These are phyloP conservation scores for Sebastes schlegelii DNA, from an alignment of 2,113 vertebrate species.

Conservation along the genomic window DNA sequence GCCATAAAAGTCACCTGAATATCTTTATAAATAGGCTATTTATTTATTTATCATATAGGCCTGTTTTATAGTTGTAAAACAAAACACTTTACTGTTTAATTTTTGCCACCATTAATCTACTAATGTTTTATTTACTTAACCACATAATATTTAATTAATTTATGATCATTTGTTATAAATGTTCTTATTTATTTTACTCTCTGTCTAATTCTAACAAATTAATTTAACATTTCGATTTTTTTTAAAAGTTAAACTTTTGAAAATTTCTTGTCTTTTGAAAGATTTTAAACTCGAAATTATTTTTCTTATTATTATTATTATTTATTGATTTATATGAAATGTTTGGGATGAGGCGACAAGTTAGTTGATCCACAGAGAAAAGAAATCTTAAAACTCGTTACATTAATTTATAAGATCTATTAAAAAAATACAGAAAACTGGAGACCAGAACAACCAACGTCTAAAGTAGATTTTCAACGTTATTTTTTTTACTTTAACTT, in stretches of 20 bases:
- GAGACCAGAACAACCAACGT: too few relatives aligned
- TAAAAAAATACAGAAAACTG: neutral
- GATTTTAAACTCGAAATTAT: neutral
- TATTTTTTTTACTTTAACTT: neutral
- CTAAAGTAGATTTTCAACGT: neutral
- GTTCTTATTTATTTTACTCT: neutral
- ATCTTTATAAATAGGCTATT: too few relatives aligned
- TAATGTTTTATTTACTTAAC: neutral
- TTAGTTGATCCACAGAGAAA: neutral
- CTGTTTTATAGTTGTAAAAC: neutral
- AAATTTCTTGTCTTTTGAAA: neutral
- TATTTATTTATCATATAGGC: too few relatives aligned
- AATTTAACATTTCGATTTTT: neutral
- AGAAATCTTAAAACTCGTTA: neutral
- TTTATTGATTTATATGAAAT: neutral
- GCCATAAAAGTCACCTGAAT: neutral
- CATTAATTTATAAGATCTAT: too few relatives aligned
- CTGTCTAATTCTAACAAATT: neutral
- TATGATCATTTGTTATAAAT: neutral
- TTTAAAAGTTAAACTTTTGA: neutral
- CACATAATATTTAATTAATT: neutral
- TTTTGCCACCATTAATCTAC: neutral
- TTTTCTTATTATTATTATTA: neutral
- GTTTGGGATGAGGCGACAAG: neutral
- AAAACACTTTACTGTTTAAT: too few relatives aligned